Evolutionary conservation across 2,888 invertebrate species (phyloP), one percentile per base, ranked within the genome.

Genomic region (Aspidiotus rigidus): DNA sequence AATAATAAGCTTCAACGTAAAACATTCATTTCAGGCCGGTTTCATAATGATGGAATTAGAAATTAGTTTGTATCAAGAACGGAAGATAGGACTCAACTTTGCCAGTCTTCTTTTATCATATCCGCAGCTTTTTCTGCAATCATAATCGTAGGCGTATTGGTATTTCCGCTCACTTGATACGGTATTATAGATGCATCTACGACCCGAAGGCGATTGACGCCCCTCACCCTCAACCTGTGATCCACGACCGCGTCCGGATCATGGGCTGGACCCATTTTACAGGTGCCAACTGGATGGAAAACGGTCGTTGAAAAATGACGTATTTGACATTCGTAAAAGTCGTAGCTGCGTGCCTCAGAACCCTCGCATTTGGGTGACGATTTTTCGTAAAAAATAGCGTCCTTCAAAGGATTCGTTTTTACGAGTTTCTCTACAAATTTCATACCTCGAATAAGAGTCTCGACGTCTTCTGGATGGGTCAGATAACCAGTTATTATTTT

Each of bases 401-500:
- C 89, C 74, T 84, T 83, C 78, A 93, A 90, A 0, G 91, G 85
- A 60, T 84, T 81, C 0, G 93, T 93, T 74, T 85, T 83, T 7
- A 90, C 89, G 11, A 93, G 77, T 0, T 89, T 87, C 0, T 92
- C 82, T 0, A 84, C 89, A 28, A 92, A 87, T 78, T 92, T 93
- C 0, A 88, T 89, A 0, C 93, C 93, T 79, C 93, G 93, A 0
- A 93, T 81, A 53, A 93, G 78, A 0, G 86, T 87, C 72, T 87
- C 87, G 72, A 90, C 81, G 74, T 97, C 96, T 72, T 84, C 81
- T 17, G 88, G 85, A 69, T 92, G 89, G 15, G 84, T 79, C 75
- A 97, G 85, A 77, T 97, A 97, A 77, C 96, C 95, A 0, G 96
- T 92, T 75, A 93, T 88, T 69, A 97, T 93, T 71, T 89, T 82